phyloP scores from a whole-genome alignment of 2,888 invertebrate species.

The Balanococcus diminutus region DNA sequence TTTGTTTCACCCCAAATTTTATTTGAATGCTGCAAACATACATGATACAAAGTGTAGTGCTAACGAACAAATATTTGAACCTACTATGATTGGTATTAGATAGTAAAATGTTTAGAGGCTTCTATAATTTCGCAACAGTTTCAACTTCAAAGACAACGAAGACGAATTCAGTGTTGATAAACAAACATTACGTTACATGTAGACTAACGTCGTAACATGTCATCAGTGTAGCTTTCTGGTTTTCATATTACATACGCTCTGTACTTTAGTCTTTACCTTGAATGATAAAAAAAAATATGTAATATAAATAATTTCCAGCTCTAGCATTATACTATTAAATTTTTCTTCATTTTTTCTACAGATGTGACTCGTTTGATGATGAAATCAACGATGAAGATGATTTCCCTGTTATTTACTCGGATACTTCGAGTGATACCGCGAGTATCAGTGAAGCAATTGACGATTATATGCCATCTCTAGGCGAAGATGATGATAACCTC shows the following conservation, averaged over 20 bases:
- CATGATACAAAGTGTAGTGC: too few relatives aligned
- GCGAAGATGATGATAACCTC: not conserved
- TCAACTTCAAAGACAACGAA: not conserved
- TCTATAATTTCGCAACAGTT: not conserved
- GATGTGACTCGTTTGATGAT: constrained; percentile 1
- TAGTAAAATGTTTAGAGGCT: not conserved
- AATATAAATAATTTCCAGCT: not conserved
- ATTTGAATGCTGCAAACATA: too few relatives aligned
- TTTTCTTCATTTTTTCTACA: too few relatives aligned
- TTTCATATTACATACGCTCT: not conserved
- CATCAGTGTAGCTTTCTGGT: not conserved
- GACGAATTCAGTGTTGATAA: not conserved
- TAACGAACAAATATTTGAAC: too few relatives aligned
- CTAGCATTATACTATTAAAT: not conserved
- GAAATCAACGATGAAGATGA: constrained; percentile 23
- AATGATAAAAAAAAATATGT: not conserved
- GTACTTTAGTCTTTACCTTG: not conserved
- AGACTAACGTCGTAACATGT: not conserved
- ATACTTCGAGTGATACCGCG: constrained; percentile 37
- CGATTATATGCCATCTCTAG: not conserved
- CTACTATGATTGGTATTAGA: too few relatives aligned
- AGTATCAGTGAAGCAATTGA: not conserved
- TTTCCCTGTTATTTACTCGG: constrained; percentile 39
- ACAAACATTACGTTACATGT: not conserved
- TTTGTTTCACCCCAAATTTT: too few relatives aligned